A percentile compares a stretch with the other conserved stretches of the same genome.
phyloP scores from a whole-genome alignment of 2,113 vertebrate genomes.

The Carassius auratus region DNA sequence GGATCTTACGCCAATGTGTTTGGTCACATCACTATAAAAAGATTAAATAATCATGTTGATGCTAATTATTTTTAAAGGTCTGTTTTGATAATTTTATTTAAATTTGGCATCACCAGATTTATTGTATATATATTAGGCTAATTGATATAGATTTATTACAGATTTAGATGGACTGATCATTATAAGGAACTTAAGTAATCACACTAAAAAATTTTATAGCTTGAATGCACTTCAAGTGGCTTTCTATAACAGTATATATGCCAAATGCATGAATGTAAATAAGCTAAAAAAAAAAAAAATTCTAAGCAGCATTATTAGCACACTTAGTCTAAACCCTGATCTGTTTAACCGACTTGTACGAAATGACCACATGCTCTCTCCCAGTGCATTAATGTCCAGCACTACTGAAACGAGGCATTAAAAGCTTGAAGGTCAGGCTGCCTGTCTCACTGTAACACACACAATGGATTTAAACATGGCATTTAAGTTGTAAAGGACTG shows the following conservation, averaged over 20 bases:
- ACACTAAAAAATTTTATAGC: not conserved
- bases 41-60: not conserved
- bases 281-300: not conserved
- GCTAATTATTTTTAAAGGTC: not conserved
- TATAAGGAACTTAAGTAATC: not conserved
- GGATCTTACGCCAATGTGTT: not conserved
- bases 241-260: not conserved
- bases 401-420: constrained; percentile 71
- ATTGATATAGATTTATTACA: not conserved
- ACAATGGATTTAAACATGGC: constrained; percentile 74
- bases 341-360: constrained; percentile 26
- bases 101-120: not conserved
- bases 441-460: constrained; percentile 61
- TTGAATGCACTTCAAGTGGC: not conserved
- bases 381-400: constrained; percentile 68
- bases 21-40: not conserved
- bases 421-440: constrained; percentile 74
- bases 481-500: constrained; percentile 80
- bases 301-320: not conserved
- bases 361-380: constrained; percentile 44
- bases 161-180: not conserved
- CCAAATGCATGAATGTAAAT: not conserved
- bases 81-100: not conserved
- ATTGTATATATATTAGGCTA: not conserved
- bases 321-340: not conserved